Conservation (phyloP, 2,113 vertebrate species). For the Phalacrocorax pelagicus region DNA sequence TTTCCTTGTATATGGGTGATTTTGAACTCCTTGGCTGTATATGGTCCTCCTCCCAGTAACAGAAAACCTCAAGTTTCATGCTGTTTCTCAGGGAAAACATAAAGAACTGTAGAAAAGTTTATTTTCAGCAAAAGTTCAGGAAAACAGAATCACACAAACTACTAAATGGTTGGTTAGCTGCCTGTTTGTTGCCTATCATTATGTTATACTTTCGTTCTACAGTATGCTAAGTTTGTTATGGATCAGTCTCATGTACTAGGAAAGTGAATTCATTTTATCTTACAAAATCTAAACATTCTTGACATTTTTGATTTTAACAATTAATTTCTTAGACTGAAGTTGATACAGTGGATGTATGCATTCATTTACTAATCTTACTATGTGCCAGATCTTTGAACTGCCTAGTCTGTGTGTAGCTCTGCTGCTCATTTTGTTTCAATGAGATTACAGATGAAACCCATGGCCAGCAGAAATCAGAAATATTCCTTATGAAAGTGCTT, state of each 20-base stretch:
- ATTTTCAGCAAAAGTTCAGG: background rate
- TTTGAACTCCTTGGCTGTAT: background rate
- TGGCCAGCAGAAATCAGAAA: background rate
- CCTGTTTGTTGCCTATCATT: background rate
- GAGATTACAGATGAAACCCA: background rate
- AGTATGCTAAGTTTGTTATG: background rate
- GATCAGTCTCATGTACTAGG: background rate
- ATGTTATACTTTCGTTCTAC: background rate
- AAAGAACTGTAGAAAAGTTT: background rate
- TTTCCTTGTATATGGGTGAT: background rate
- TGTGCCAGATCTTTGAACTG: background rate
- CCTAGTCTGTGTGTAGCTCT: background rate
- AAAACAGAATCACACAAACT: background rate
- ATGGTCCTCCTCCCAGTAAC: background rate
- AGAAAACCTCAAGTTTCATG: background rate
- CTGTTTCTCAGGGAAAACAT: background rate
- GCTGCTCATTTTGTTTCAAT: background rate
- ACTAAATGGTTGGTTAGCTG: background rate
- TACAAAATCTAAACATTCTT: background rate
- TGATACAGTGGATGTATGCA: background rate
- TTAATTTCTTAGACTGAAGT: background rate
- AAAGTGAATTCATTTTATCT: background rate
- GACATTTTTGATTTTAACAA: background rate
- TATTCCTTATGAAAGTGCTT: background rate
- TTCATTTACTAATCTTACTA: background rate